Evolutionary conservation across 2,797 vertebrate species (phyloP), one percentile per base, ranked within the genome.

Genomic region (Erithacus rubecula): DNA sequence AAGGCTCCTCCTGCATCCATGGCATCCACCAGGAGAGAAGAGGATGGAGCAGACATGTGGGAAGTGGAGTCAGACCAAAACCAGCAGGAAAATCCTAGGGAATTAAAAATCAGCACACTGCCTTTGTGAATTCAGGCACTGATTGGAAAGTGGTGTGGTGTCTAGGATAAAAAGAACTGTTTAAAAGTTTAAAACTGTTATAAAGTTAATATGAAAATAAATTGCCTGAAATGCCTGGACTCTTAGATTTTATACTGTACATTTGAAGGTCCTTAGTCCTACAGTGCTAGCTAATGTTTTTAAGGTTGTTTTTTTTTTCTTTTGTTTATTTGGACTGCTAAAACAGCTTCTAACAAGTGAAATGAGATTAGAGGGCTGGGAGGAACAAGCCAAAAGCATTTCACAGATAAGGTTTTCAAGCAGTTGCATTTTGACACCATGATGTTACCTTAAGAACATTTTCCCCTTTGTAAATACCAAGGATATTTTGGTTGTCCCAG

Each of bases 101-200:
- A 44, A 13, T 39, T 20, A 70, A 79, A 81, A 11, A 30, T 0
- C 5, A 67, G 26, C 71, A 9, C 2, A 6, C 3, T 2, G 1
- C 11, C 10, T 49, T 27, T 52, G 29, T 76, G 47, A 76, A 37
- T 83, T 74, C 32, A 67, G 16, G 24, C 12, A 15, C 46, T 34
- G 59, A 18, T 5, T 63, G 23, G 47, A 37, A 92, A 64, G 22
- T 49, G 19, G 2, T 65, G 29, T 41, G 12, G 6, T 64, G 18
- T 56, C 75, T 83, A 39, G 56, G 6, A 10, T 71, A 34, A 47
- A 95, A 80, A 49, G 8, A 63, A 71, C 15, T 64, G 24, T 51
- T 69, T 43, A 43, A 43, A 43, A 43, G 43, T 43, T 43, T 19
- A 19, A 43, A 43, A 43, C 9, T 43, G 18, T 43, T 43, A 43